Evolutionary conservation across 64 coral and sea anemone genomes (phyloP).

Genomic region (Astreopora myriophthalma): DNA sequence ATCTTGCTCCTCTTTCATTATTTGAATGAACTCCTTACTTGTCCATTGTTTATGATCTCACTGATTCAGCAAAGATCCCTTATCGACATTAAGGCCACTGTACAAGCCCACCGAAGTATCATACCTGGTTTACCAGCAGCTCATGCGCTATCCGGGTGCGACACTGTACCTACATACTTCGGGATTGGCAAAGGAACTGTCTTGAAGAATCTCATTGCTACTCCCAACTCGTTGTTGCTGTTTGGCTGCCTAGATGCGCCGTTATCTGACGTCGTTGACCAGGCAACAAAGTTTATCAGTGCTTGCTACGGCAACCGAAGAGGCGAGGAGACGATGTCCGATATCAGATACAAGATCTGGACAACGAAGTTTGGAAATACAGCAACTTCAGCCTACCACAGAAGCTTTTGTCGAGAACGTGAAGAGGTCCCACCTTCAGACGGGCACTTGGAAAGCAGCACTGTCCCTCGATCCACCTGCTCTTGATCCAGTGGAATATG

Average conservation of each 20-base stretch:
- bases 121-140: conserved; percentile 51
- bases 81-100: conserved; percentile 38
- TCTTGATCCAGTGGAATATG: not conserved
- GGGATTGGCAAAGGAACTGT: conserved; percentile 57
- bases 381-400: conserved; percentile 39
- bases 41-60: conserved; percentile 39
- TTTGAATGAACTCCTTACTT: conserved; percentile 18
- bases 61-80: conserved; percentile 51
- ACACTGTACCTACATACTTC: conserved; percentile 33
- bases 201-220: conserved; percentile 31
- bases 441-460: conserved; percentile 7
- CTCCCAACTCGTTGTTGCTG: conserved; percentile 23
- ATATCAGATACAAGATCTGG: conserved; percentile 45
- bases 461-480: not conserved
- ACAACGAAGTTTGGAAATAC: conserved; percentile 44
- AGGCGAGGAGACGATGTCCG: not conserved
- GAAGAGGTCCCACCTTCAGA: conserved; percentile 23
- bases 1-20: conserved; percentile 35
- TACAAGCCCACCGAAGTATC: conserved; percentile 36
- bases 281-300: conserved; percentile 41
- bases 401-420: conserved; percentile 53
- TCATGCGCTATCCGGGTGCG: conserved; percentile 42
- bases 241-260: conserved; percentile 10
- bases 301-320: not conserved
- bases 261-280: not conserved